Conservation (phyloP, 2,797 vertebrate genomes). For the Todus mexicanus region DNA sequence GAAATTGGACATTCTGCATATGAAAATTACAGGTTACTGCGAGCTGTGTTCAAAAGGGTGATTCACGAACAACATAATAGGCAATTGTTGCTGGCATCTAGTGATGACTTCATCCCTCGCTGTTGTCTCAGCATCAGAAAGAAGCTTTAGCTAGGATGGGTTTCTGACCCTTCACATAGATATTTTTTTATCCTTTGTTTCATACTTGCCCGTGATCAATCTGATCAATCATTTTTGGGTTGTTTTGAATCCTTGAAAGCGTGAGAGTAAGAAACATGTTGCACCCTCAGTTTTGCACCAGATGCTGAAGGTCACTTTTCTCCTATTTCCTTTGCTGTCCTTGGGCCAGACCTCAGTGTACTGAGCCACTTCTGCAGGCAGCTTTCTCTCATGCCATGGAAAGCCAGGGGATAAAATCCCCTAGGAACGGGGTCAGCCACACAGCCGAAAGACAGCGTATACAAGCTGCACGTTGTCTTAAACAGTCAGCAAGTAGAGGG, state of each 20-base stretch:
- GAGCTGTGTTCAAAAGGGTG: neutral
- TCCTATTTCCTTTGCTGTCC: neutral
- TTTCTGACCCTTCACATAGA: neutral
- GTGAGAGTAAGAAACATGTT: neutral
- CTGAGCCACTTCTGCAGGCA: neutral
- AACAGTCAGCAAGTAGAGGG: neutral
- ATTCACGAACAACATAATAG: conserved; percentile 33
- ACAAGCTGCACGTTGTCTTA: neutral
- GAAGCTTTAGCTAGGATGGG: neutral
- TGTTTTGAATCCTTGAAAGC: neutral
- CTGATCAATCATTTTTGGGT: neutral
- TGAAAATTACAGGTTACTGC: conserved; percentile 31
- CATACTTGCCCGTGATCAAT: neutral
- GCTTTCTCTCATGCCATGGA: neutral
- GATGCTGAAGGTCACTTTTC: neutral
- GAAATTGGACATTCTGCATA: conserved; percentile 1
- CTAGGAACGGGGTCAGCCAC: neutral
- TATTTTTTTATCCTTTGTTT: neutral
- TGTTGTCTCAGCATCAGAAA: conserved; percentile 20
- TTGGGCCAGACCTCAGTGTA: neutral
- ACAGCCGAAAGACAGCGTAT: neutral
- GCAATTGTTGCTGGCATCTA: conserved; percentile 19
- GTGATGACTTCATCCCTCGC: conserved; percentile 38
- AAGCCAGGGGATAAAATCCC: neutral
- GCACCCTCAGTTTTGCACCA: neutral